Conservation (phyloP, 2,113 vertebrate species). For the Paralichthys olivaceus region DNA sequence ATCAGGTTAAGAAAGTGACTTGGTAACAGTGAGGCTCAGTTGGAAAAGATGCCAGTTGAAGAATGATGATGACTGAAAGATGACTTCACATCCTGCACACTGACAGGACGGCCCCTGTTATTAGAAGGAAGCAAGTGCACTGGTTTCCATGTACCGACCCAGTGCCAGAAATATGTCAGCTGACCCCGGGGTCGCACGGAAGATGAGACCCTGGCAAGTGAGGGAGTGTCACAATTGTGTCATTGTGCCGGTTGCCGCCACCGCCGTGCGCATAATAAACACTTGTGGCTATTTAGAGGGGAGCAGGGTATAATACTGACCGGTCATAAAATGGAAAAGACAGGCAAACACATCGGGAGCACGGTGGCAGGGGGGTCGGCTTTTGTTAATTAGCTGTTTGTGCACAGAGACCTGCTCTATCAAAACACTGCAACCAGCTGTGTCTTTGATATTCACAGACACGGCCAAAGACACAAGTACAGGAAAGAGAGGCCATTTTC, state of each 20-base stretch:
- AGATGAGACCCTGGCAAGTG: slow-evolving; percentile 58
- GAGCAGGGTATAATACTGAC: slow-evolving; percentile 63
- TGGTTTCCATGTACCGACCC: slow-evolving; percentile 60
- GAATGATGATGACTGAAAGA: neutral
- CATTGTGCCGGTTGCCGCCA: slow-evolving; percentile 70
- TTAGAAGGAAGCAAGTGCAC: slow-evolving; percentile 37
- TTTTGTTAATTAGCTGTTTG: slow-evolving; percentile 94
- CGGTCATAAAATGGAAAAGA: slow-evolving; percentile 83
- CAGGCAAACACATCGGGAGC: slow-evolving; percentile 73
- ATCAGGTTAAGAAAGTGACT: neutral
- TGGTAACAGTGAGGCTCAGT: neutral
- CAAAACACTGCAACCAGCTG: slow-evolving; percentile 91
- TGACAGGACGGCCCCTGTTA: slow-evolving; percentile 29
- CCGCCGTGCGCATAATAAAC: slow-evolving; percentile 77
- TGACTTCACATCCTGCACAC: slow-evolving; percentile 67
- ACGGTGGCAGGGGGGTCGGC: slow-evolving; percentile 73
- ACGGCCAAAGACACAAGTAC: slow-evolving; percentile 54
- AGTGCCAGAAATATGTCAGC: slow-evolving; percentile 72
- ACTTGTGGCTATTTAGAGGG: slow-evolving; percentile 73
- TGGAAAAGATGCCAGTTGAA: neutral
- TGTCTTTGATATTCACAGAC: slow-evolving; percentile 91
- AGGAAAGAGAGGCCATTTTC: slow-evolving; percentile 70
- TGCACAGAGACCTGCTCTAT: slow-evolving; percentile 86
- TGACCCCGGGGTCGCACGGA: slow-evolving; percentile 69
- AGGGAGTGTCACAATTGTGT: slow-evolving; percentile 74